These are phyloP conservation scores for Doryteuthis pealeii DNA, from an alignment of 1,140 invertebrate species.

Conservation along the genomic window DNA sequence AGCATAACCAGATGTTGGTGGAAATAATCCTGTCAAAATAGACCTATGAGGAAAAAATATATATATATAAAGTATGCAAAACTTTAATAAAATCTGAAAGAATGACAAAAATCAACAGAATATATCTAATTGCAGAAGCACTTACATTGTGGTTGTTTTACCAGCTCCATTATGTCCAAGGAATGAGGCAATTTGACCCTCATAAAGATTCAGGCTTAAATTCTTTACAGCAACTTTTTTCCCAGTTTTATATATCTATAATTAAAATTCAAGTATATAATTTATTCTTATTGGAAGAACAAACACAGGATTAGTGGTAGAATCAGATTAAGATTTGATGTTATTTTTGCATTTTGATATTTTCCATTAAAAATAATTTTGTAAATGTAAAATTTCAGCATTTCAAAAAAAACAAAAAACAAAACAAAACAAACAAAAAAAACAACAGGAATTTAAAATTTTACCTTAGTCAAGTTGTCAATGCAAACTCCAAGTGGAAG, in stretches of 20 bases:
- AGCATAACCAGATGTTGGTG: conserved; percentile 66
- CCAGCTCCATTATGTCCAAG: conserved; percentile 70
- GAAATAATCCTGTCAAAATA: conserved; percentile 71
- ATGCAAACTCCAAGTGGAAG: conserved; percentile 68
- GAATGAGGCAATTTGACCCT: conserved; percentile 67
- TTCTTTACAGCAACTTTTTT: conserved; percentile 70
- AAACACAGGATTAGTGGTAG: no score
- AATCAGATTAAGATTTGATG: no score
- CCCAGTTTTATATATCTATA: conserved; percentile 57
- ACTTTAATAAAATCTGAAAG: background rate
- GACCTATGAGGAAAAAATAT: conserved; percentile 39
- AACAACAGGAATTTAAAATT: no score
- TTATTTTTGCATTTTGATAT: no score
- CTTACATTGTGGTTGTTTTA: conserved; percentile 59
- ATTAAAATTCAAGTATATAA: conserved; percentile 38
- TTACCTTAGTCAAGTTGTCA: conserved; percentile 67
- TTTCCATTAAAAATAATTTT: no score
- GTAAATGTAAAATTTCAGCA: no score
- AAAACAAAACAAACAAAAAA: no score
- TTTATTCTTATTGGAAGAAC: conserved; percentile 69
- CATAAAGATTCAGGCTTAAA: conserved; percentile 65
- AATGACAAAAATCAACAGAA: background rate
- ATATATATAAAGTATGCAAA: background rate
- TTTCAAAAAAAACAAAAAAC: no score
- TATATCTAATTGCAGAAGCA: background rate